A percentile compares a stretch with the other conserved stretches of the same genome.
These are phyloP conservation scores for Heliconius sara DNA, from an alignment of 2,888 invertebrate genomes.

Conservation along the genomic window DNA sequence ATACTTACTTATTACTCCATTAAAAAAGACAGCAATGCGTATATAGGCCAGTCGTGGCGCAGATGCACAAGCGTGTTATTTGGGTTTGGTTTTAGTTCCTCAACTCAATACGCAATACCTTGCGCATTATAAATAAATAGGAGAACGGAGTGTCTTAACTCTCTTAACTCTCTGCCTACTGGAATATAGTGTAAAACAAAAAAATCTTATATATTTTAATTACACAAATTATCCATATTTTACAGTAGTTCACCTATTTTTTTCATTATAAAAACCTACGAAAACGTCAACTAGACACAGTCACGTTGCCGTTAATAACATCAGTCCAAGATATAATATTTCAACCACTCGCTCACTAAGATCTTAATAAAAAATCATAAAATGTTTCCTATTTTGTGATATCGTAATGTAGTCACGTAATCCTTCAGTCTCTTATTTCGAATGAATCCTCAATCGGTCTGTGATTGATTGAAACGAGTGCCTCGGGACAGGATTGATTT, in stretches of 20 bases:
- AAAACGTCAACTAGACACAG: background rate
- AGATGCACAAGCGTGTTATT: too few relatives aligned
- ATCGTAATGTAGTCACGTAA: conserved; percentile 75
- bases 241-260: too few relatives aligned
- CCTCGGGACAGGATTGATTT: conserved; percentile 70
- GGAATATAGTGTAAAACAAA: too few relatives aligned
- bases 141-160: too few relatives aligned
- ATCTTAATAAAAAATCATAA: conserved; percentile 48
- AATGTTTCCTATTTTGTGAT: conserved; percentile 56
- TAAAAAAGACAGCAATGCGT: too few relatives aligned
- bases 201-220: too few relatives aligned
- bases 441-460: conserved; percentile 78
- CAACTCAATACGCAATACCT: too few relatives aligned
- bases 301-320: background rate
- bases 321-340: conserved; percentile 1
- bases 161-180: too few relatives aligned
- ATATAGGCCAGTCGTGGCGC: too few relatives aligned
- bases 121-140: too few relatives aligned
- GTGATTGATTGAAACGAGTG: conserved; percentile 79
- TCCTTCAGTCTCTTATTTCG: conserved; percentile 73
- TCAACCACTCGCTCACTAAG: conserved; percentile 14
- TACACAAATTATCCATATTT: background rate
- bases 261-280: background rate
- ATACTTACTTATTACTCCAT: too few relatives aligned
- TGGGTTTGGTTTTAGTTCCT: too few relatives aligned